Base-by-base conservation (phyloP, 2,797 vertebrate genomes). In the Melopsittacus undulatus region DNA sequence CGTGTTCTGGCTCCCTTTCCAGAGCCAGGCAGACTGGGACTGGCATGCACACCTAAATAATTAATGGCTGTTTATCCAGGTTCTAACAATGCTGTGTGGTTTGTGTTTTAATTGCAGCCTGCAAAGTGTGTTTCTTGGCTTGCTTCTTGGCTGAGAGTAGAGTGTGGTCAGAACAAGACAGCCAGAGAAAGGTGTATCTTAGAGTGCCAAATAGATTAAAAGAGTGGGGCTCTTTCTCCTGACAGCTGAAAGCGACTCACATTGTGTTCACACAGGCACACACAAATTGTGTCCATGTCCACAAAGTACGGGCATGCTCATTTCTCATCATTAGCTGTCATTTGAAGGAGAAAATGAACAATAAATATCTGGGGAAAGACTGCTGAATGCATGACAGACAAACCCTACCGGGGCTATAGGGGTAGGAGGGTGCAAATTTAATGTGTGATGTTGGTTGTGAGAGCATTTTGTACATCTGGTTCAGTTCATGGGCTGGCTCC, bases 391-490 rank as follows among this genome's bases (percentile, higher is more conserved):
- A 11, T 9, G 43, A 30, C 16, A 63, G 66, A 26, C 34, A 73
- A 94, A 81, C 22, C 43, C n/a, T 61, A 36, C 32, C 30, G 30
- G 54, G 76, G 26, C 21, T 59, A 43, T 73, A 30, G 51, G 51
- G 36, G 10, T 59, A 54, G 57, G 34, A 85, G 7, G 17, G 20
- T 38, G 18, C 4, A 4, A 23, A 66, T 68, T 83, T 83, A 78
- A 49, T 59, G 64, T 3, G 6, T 51, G 26, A 19, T 70, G 38
- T 34, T 77, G 57, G 15, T 82, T 92, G 36, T 89, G 56, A 57
- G 36, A 94, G 42, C 13, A 11, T 84, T 91, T 91, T 69, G 30
- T 92, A 64, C 72, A 87, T 92, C 77, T 92, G 85, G 27, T 83
- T 95, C 24, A 13, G 52, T 90, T 83, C 1, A 6, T 84, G 73